Percentiles rank a stretch among this genome's conserved stretches.
phyloP scores from a whole-genome alignment of 2,888 invertebrate genomes.

The Folsomia candida region DNA sequence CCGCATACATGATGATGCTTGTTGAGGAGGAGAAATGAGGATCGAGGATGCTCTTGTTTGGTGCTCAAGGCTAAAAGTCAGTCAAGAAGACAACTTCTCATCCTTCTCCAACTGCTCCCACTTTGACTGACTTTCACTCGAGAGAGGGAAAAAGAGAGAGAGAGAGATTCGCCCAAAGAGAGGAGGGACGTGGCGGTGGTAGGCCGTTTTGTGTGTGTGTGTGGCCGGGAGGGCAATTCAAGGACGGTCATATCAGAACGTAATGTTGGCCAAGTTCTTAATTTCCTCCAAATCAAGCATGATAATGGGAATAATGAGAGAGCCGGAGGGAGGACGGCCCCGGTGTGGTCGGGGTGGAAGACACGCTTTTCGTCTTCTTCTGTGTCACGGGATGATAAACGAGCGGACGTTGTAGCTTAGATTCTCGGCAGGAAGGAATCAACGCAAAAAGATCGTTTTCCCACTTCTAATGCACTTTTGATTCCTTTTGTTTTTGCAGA shows the following conservation, averaged over 20 bases:
- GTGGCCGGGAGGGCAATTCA: not conserved
- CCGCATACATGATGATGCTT: no score
- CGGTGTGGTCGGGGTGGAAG: not conserved
- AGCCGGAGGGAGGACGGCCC: not conserved
- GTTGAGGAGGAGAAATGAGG: no score
- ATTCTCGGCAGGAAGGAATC: no score
- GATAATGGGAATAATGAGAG: not conserved
- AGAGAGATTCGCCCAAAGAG: conserved; percentile 4
- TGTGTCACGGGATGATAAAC: not conserved
- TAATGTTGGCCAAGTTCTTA: not conserved
- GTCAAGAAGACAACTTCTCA: no score
- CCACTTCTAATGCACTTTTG: not conserved
- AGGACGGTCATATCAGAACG: not conserved
- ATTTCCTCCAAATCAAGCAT: not conserved
- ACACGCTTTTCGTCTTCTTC: not conserved
- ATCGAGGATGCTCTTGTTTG: no score
- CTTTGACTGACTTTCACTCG: not conserved
- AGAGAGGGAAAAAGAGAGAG: not conserved
- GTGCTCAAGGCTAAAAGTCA: no score
- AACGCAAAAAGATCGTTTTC: not conserved
- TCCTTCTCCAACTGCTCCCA: not conserved
- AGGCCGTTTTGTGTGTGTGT: not conserved
- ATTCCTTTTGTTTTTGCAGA: conserved; percentile 61
- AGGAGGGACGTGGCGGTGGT: no score
- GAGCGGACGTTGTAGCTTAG: no score